Evolutionary conservation across 2,888 invertebrate species (phyloP).

Genomic region (Agrypnus murinus): DNA sequence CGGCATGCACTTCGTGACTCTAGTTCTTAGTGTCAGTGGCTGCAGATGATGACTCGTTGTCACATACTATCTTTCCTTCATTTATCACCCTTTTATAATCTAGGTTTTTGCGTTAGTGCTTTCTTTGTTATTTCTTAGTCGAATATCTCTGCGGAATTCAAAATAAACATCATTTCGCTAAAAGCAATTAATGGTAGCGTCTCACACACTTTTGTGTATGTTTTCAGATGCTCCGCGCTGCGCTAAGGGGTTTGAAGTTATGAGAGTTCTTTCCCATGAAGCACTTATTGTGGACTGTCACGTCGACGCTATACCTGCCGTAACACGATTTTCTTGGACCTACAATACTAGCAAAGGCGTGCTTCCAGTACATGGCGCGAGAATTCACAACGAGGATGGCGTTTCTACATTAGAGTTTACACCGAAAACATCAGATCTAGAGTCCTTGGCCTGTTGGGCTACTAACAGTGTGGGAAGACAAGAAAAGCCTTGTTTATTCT

Average conservation of each 20-base stretch:
- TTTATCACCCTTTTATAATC: constrained; percentile 52
- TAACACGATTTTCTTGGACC: constrained; percentile 87
- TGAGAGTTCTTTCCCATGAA: constrained; percentile 82
- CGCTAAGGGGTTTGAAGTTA: constrained; percentile 80
- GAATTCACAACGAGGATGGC: constrained; percentile 73
- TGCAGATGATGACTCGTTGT: constrained; percentile 67
- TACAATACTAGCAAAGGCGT: constrained; percentile 85
- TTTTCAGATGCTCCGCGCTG: constrained; percentile 85
- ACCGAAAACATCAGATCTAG: constrained; percentile 78
- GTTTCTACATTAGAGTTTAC: constrained; percentile 75
- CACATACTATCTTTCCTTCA: constrained; percentile 63
- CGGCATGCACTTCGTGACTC: constrained; percentile 70
- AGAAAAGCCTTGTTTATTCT: constrained; percentile 86
- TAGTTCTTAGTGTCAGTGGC: constrained; percentile 63
- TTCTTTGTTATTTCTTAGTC: constrained; percentile 28
- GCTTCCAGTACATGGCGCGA: constrained; percentile 80
- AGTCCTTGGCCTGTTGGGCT: constrained; percentile 92
- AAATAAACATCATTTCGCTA: constrained; percentile 29
- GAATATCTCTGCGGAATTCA: constrained; percentile 32
- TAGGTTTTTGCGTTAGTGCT: constrained; percentile 24
- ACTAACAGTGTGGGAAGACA: constrained; percentile 89
- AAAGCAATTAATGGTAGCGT: constrained; percentile 29
- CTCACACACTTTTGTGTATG: constrained; percentile 42
- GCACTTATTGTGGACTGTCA: constrained; percentile 85
- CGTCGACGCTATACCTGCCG: constrained; percentile 85